phyloP scores from a whole-genome alignment of 2,888 invertebrate species.

The Panopea generosa region DNA sequence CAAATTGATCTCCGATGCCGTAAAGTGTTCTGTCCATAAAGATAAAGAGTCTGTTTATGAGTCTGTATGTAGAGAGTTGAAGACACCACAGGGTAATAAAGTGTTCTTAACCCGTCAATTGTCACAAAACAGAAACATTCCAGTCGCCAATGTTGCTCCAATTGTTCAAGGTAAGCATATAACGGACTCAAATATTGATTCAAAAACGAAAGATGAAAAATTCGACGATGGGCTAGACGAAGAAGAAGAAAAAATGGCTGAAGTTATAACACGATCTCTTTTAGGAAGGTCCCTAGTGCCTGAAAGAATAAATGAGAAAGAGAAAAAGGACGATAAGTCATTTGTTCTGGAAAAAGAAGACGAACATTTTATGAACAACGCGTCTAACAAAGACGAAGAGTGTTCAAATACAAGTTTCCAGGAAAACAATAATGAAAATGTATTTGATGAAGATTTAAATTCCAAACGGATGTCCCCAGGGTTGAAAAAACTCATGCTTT shows the following conservation, averaged over 20 bases:
- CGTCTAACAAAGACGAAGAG: slow-evolving; percentile 13
- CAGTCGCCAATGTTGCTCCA: slow-evolving; percentile 79
- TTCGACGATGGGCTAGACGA: slow-evolving; percentile 28
- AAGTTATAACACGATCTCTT: slow-evolving; percentile 45
- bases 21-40: slow-evolving; percentile 49
- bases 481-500: slow-evolving; percentile 44
- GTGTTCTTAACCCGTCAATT: slow-evolving; percentile 55
- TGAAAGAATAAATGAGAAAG: background rate
- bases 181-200: slow-evolving; percentile 17
- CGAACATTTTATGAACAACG: background rate
- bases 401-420: slow-evolving; percentile 31
- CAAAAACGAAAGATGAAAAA: slow-evolving; percentile 25
- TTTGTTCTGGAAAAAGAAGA: background rate
- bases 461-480: slow-evolving; percentile 51
- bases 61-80: slow-evolving; percentile 47
- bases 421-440: slow-evolving; percentile 18
- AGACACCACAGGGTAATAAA: slow-evolving; percentile 50
- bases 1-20: slow-evolving; percentile 60
- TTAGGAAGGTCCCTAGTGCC: slow-evolving; percentile 21
- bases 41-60: slow-evolving; percentile 55
- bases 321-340: background rate
- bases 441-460: slow-evolving; percentile 49
- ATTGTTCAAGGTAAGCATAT: slow-evolving; percentile 67
- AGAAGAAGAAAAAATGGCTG: slow-evolving; percentile 53
- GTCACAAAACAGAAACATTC: slow-evolving; percentile 71